These are phyloP conservation scores for Poecilia gillii DNA, from an alignment of 2,797 vertebrate genomes.

Conservation along the genomic window DNA sequence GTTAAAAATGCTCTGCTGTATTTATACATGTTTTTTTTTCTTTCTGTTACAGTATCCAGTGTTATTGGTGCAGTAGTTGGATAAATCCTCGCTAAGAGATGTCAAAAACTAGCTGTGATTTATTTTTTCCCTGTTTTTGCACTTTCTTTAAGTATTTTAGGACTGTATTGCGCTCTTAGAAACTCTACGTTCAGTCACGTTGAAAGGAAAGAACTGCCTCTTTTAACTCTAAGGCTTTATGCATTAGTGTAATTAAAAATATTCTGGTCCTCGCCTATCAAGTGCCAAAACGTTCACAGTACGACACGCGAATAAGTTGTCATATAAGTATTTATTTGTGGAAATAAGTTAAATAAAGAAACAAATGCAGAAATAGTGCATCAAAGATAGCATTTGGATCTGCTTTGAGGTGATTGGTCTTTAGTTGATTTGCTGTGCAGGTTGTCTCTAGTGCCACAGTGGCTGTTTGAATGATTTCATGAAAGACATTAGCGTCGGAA, in stretches of 20 bases:
- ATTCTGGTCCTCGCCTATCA: background rate
- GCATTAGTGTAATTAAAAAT: background rate
- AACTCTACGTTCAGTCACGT: background rate
- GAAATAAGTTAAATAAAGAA: background rate
- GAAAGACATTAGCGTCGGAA: background rate
- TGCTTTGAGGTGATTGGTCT: background rate
- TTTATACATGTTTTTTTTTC: constrained; percentile 1
- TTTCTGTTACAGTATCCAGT: background rate
- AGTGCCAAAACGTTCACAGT: background rate
- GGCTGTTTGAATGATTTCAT: background rate
- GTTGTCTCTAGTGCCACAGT: background rate
- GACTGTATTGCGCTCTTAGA: background rate
- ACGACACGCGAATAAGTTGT: background rate
- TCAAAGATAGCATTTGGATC: background rate
- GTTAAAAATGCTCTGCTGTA: constrained; percentile 2
- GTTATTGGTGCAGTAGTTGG: background rate
- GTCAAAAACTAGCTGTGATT: background rate
- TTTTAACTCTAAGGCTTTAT: background rate
- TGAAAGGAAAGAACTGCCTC: background rate
- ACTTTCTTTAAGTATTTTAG: background rate
- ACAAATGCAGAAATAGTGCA: background rate
- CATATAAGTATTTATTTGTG: background rate
- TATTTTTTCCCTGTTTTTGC: background rate
- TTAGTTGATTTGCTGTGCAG: background rate
- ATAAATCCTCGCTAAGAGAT: background rate